Percentiles rank a stretch among this genome's conserved stretches.
phyloP scores from a whole-genome alignment of 2,113 vertebrate genomes.

The Osmerus mordax region DNA sequence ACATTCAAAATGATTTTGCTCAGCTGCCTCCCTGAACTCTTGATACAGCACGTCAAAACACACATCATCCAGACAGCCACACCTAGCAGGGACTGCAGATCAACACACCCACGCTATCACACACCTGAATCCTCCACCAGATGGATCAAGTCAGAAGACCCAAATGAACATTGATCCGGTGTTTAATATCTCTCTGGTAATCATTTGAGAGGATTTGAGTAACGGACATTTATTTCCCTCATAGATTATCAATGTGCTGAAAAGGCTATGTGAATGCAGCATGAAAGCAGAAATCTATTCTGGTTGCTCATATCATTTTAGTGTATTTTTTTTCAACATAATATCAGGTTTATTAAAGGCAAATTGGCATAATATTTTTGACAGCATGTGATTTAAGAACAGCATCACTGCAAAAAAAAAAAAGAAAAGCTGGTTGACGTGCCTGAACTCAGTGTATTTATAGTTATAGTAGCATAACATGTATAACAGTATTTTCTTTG shows the following conservation, averaged over 20 bases:
- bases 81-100: constrained; percentile 57
- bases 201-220: background rate
- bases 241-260: background rate
- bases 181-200: background rate
- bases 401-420: too few species aligned
- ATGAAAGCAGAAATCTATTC: too few species aligned
- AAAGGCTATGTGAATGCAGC: background rate
- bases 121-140: constrained; percentile 39
- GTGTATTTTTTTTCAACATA: too few species aligned
- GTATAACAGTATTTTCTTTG: too few species aligned
- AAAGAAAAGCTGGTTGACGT: too few species aligned
- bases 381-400: too few species aligned
- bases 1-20: constrained; percentile 79
- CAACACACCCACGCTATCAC: constrained; percentile 64
- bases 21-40: constrained; percentile 79
- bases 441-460: too few species aligned
- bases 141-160: background rate
- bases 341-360: too few species aligned
- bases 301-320: too few species aligned
- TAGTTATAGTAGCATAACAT: too few species aligned
- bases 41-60: constrained; percentile 76
- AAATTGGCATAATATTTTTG: too few species aligned
- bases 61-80: constrained; percentile 67
- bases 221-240: background rate
- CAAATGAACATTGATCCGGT: constrained; percentile 3